Evolutionary conservation across 2,797 vertebrate species (phyloP), one percentile per base, ranked within the genome.

Genomic region (Halcyon badia): DNA sequence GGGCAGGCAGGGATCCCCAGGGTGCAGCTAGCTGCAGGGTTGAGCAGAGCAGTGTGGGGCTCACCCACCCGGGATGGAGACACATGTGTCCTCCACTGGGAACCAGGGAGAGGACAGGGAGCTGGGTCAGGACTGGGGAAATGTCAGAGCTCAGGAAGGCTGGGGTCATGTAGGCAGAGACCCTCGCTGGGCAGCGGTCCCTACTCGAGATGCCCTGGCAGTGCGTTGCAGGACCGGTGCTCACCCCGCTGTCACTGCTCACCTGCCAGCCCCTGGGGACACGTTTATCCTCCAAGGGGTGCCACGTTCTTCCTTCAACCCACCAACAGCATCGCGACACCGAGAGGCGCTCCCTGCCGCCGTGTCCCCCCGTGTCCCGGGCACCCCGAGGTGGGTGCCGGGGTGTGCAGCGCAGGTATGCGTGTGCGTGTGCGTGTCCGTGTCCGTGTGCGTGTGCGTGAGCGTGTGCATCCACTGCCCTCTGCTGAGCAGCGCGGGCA

Each of bases 391-490:
- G 12, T 14, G 56, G 15, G 51, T 46, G 22, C 28, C 41, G 20
- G 26, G 60, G 28, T 22, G 80, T 6, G 76, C 42, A 8, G 60
- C 70, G 3, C 85, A 49, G 87, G 56, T 31, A 16, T 28, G 48
- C 37, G 37, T 9, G 37, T 4, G 37, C 37, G 37, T 37, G 37
- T 37, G 37, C 37, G 37, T 37, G 35, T 37, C 9, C n/a, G n/a
- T n/a, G n/a, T n/a, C n/a, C n/a, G n/a, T 35, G 35, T 35, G 35
- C 35, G 35, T 35, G 35, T 35, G 35, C 37, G 37, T 37, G 75
- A 81, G 77, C 11, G 17, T 91, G 94, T 85, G 89, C 64, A 89
- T 60, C 79, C 91, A 64, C 71, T 87, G 94, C 95, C 95, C 95
- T 95, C 91, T 96, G 94, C 91, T 86, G 95, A 75, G 57, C 57